Percentiles rank a stretch among this genome's conserved stretches.
phyloP scores from a whole-genome alignment of 2,797 vertebrate species.

The Gila robusta region DNA sequence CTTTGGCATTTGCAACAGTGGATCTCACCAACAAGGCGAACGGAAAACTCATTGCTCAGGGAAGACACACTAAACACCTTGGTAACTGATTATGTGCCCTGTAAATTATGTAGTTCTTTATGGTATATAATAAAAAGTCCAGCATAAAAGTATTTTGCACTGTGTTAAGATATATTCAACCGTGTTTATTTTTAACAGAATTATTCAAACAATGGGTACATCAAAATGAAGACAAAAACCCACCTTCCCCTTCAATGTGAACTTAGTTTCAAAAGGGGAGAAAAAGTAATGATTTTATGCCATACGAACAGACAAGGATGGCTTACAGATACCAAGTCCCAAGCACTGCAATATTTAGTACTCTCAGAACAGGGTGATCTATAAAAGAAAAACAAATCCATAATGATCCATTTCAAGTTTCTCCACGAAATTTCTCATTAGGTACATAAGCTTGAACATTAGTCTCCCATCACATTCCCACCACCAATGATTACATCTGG shows the following conservation, averaged over 20 bases:
- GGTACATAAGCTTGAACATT: slow-evolving; percentile 71
- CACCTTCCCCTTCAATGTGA: slow-evolving; percentile 87
- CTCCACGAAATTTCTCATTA: slow-evolving; percentile 65
- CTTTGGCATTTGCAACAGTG: slow-evolving; percentile 89
- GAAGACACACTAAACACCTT: slow-evolving; percentile 93
- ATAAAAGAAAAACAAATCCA: slow-evolving; percentile 82
- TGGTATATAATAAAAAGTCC: slow-evolving; percentile 72
- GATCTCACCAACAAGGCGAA: slow-evolving; percentile 91
- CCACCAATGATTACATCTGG: slow-evolving; percentile 69
- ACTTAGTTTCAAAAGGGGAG: slow-evolving; percentile 84
- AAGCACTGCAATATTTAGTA: slow-evolving; percentile 80
- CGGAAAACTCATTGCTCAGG: slow-evolving; percentile 93
- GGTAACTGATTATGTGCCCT: slow-evolving; percentile 73
- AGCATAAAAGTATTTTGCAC: slow-evolving; percentile 70
- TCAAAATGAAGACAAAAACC: slow-evolving; percentile 66
- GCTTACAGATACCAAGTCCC: slow-evolving; percentile 86
- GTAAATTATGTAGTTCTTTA: slow-evolving; percentile 40
- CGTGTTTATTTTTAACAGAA: slow-evolving; percentile 71
- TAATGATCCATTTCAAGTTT: slow-evolving; percentile 61
- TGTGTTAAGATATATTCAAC: slow-evolving; percentile 82
- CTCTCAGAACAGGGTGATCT: slow-evolving; percentile 79
- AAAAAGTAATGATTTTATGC: slow-evolving; percentile 86
- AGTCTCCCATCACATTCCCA: slow-evolving; percentile 71
- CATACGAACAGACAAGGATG: slow-evolving; percentile 86
- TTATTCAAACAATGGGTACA: slow-evolving; percentile 61